Base-by-base conservation (phyloP, 2,888 invertebrate species). In the Melangyna quadrimaculata region DNA sequence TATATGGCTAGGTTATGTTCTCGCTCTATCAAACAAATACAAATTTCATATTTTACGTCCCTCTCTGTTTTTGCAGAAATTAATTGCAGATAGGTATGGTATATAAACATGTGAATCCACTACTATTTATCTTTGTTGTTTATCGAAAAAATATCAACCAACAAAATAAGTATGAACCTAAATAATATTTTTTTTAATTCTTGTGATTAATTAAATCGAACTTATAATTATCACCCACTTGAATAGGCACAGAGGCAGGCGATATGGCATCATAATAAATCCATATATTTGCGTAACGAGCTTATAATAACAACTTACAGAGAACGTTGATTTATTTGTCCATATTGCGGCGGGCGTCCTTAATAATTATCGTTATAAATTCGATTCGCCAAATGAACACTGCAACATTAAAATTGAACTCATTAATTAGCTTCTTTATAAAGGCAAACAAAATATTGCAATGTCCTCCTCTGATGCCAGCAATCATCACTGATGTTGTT, bases 361-460 rank as follows among this genome's bases (percentile, higher is more conserved):
- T 86, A 86, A 69, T 81, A 81, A 86, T 84, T 84, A 80, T 55
- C 70, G 63, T 77, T 81, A 81, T 81, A 80, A 86, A 81, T 86
- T 86, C 86, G 86, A 81, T 84, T 75, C 72, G 72, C 84, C 84
- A 77, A 86, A 86, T 78, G 70, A 86, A 73, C 81, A 86, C 86
- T 78, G 81, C 81, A 73, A 73, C 86, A 81, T 81, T 86, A 86
- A 86, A 86, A 86, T 86, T 81, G 86, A 73, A 78, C 86, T 86
- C 86, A 81, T 86, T 86, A 86, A 86, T 86, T 81, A 81, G 77
- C 51, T 45, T 45, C 69, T 48, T 37, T 55, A 35, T 59, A 37
- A 0, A 22, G 14, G 22, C 35, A 24, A 59, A 8, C 17, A 45
- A 24, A 29, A 55, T 10, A 29, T 19, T 65, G 45, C 65, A 45